A percentile compares a stretch with the other conserved stretches of the same genome.
Evolutionary conservation across 2,113 vertebrate genomes (phyloP).

Genomic region (Perca fluviatilis): DNA sequence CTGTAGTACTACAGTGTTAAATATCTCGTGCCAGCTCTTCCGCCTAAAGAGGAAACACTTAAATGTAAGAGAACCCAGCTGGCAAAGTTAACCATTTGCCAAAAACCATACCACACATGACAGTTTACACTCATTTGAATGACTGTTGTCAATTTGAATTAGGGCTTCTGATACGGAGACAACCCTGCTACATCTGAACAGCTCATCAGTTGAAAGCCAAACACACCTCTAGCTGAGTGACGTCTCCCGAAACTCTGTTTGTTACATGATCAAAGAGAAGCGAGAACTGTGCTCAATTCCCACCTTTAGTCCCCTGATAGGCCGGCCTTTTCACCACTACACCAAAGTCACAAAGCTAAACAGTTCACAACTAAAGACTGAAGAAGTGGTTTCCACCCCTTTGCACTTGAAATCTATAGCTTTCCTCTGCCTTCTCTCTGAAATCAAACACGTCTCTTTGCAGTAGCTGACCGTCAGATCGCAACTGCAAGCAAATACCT

Average conservation of each 20-base stretch:
- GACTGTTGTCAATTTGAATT: conserved; percentile 26
- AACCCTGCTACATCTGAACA: conserved; percentile 2
- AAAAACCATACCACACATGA: conserved; percentile 1
- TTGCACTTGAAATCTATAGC: conserved; percentile 6
- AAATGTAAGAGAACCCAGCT: conserved; percentile 29
- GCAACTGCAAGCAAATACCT: background rate
- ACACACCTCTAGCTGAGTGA: conserved; percentile 15
- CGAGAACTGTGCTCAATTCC: background rate
- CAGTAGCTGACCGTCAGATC: background rate
- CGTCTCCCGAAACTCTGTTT: conserved; percentile 8
- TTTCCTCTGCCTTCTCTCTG: conserved; percentile 7
- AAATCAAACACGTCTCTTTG: conserved; percentile 22
- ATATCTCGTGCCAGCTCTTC: conserved; percentile 22
- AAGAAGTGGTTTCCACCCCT: background rate
- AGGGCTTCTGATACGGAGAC: conserved; percentile 21
- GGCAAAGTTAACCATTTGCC: conserved; percentile 1
- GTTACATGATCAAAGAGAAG: conserved; percentile 25
- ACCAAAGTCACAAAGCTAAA: background rate
- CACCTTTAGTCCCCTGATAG: conserved; percentile 11
- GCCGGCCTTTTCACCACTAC: background rate
- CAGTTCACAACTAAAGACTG: background rate
- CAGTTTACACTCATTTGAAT: conserved; percentile 29
- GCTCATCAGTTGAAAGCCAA: conserved; percentile 29
- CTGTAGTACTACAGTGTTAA: conserved; percentile 22
- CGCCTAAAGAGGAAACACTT: conserved; percentile 21